Evolutionary conservation across 1,140 invertebrate genomes (phyloP).

Genomic region (Polyergus mexicanus): DNA sequence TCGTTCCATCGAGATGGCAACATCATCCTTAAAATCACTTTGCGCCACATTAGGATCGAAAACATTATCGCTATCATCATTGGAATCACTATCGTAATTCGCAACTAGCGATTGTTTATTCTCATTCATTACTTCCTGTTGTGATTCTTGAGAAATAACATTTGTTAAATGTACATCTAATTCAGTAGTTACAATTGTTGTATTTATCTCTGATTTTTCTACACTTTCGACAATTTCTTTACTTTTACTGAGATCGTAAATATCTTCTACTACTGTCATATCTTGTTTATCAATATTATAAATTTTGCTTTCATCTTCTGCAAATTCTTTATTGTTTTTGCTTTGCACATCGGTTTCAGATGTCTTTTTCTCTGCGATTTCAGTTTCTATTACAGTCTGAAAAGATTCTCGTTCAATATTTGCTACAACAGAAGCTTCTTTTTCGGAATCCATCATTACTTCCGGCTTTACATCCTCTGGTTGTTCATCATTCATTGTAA

Average conservation of each 20-base stretch:
- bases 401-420: constrained; percentile 2
- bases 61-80: constrained; percentile 78
- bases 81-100: constrained; percentile 81
- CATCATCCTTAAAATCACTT: constrained; percentile 33
- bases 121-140: background rate
- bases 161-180: background rate
- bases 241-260: background rate
- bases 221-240: background rate
- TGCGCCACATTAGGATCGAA: constrained; percentile 66
- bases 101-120: constrained; percentile 75
- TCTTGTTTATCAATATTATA: constrained; percentile 7
- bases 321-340: background rate
- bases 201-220: constrained; percentile 20
- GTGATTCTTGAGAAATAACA: constrained; percentile 14
- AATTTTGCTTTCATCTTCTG: background rate
- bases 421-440: background rate
- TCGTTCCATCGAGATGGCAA: background rate
- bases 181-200: background rate
- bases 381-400: background rate
- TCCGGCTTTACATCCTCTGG: background rate
- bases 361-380: background rate
- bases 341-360: constrained; percentile 9
- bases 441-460: constrained; percentile 21
- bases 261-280: background rate
- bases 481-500: constrained; percentile 23